Percentiles rank a stretch among this genome's conserved stretches.
Evolutionary conservation across 1,140 invertebrate genomes (phyloP).

Genomic region (Solen grandis): DNA sequence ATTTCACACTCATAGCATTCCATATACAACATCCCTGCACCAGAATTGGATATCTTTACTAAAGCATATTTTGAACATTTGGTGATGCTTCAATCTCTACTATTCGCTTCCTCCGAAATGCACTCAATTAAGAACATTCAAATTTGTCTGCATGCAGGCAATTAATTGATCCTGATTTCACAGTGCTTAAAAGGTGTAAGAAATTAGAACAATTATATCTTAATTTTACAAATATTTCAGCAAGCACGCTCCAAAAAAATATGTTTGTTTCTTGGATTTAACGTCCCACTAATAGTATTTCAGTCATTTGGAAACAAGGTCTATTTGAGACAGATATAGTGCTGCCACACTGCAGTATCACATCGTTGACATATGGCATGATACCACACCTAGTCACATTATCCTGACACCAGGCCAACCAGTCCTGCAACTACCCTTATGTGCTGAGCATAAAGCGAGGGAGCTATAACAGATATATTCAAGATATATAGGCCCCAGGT

Average conservation of each 20-base stretch:
- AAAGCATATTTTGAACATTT: neutral
- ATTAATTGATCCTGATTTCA: neutral
- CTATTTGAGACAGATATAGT: no score
- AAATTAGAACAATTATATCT: conserved; percentile 7
- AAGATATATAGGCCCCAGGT: no score
- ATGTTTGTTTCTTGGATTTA: no score
- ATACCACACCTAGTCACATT: no score
- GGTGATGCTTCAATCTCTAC: neutral
- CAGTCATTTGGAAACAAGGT: no score
- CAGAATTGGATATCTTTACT: neutral
- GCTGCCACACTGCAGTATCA: no score
- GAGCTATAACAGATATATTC: no score
- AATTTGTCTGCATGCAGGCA: neutral
- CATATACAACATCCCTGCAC: neutral
- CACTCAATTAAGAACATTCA: neutral
- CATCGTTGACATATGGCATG: no score
- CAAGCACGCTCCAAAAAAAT: neutral
- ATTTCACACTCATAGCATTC: neutral
- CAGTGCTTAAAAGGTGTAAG: neutral
- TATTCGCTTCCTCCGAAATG: neutral
- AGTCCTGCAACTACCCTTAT: no score
- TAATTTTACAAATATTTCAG: neutral
- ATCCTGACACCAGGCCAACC: no score
- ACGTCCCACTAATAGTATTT: no score
- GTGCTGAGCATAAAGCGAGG: no score